Conservation (phyloP, 1,140 invertebrate species). For the Triops longicaudatus region DNA sequence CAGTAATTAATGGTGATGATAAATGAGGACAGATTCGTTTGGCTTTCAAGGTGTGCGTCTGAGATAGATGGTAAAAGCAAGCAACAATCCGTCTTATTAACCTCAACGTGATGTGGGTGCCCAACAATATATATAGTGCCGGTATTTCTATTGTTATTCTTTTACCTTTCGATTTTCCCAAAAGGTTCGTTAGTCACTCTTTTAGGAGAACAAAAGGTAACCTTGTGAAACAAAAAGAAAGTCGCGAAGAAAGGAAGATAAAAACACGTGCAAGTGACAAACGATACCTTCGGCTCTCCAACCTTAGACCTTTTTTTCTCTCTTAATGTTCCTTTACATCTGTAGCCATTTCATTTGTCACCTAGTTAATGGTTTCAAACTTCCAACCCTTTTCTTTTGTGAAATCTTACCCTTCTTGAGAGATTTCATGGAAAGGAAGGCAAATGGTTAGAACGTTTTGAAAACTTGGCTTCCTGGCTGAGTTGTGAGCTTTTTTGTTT, state of each 20-base stretch:
- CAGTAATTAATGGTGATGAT: not conserved
- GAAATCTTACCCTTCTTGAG: no score
- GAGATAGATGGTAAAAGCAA: not conserved
- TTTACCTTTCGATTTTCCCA: not conserved
- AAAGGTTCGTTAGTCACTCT: no score
- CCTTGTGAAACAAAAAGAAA: not conserved
- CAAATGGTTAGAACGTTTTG: not conserved
- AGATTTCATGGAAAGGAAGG: no score
- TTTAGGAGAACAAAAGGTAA: not conserved
- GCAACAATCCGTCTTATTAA: not conserved
- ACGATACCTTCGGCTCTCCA: not conserved
- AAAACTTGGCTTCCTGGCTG: not conserved
- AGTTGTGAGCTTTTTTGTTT: not conserved
- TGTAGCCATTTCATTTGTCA: not conserved
- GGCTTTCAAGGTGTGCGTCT: not conserved
- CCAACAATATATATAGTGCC: not conserved
- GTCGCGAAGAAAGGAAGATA: not conserved
- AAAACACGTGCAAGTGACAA: conserved; percentile 14
- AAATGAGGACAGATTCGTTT: not conserved
- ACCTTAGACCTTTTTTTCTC: not conserved
- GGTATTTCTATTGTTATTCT: not conserved
- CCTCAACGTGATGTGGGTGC: not conserved
- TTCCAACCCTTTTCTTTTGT: no score
- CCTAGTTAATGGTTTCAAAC: not conserved
- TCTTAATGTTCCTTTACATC: not conserved